Conservation (phyloP, 2,888 invertebrate species). For the Drosophila paranaensis region DNA sequence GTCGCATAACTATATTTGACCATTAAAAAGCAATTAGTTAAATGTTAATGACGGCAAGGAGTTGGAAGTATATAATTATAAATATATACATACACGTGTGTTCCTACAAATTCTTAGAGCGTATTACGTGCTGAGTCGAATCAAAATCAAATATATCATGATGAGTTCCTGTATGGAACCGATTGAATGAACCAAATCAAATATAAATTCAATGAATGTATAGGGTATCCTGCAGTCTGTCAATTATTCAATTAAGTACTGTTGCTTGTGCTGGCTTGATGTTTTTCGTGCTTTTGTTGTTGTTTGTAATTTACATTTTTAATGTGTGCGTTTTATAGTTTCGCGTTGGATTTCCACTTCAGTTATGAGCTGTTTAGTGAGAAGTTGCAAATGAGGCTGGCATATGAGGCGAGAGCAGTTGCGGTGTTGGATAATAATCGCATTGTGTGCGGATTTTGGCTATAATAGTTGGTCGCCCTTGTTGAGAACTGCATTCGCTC, state of each 20-base stretch:
- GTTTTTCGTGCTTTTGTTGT: constrained; percentile 14
- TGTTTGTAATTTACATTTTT: constrained; percentile 33
- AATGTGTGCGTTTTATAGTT: constrained; percentile 32
- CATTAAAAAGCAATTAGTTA: too few relatives aligned
- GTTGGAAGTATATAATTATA: too few relatives aligned
- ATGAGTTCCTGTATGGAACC: too few relatives aligned
- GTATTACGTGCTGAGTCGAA: too few relatives aligned
- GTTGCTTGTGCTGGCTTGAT: background rate
- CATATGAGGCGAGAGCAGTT: background rate
- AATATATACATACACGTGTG: too few relatives aligned
- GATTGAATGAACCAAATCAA: background rate
- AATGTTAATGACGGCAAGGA: too few relatives aligned
- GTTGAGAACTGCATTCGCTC: background rate
- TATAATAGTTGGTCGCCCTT: constrained; percentile 1
- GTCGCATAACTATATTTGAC: background rate
- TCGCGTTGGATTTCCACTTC: constrained; percentile 25
- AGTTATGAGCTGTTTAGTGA: constrained; percentile 37
- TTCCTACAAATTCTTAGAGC: background rate
- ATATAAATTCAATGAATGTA: background rate
- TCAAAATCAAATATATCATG: too few relatives aligned
- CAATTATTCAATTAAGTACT: background rate
- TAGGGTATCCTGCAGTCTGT: background rate
- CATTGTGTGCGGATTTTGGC: constrained; percentile 11
- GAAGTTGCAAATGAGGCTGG: constrained; percentile 14
- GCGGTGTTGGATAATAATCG: constrained; percentile 8